phyloP scores from a whole-genome alignment of 1,140 invertebrate species.

The Trichonephila inaurata region DNA sequence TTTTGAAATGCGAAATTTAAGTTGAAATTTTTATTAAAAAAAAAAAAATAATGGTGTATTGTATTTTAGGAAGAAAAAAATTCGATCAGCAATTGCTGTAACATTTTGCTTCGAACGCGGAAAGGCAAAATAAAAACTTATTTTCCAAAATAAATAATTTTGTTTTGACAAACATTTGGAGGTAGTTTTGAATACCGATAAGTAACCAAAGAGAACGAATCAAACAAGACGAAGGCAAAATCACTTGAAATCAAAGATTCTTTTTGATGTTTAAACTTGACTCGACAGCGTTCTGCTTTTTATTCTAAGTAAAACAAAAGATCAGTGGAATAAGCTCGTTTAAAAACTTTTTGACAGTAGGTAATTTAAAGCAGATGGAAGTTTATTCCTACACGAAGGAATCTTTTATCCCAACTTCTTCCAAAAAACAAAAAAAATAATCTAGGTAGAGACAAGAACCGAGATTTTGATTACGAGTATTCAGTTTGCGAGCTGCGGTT shows the following conservation, averaged over 20 bases:
- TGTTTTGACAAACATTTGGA: too few species aligned
- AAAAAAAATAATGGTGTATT: too few species aligned
- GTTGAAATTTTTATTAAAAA: too few species aligned
- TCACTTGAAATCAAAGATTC: not conserved
- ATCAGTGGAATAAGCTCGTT: slow-evolving; percentile 15
- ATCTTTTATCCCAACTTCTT: not conserved
- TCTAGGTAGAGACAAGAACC: not conserved
- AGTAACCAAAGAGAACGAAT: not conserved
- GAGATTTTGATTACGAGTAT: not conserved
- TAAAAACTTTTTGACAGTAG: slow-evolving; percentile 46
- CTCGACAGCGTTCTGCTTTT: not conserved
- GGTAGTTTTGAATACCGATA: not conserved
- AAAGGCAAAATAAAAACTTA: too few species aligned
- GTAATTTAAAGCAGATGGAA: slow-evolving; percentile 1
- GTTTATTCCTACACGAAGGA: slow-evolving; percentile 15
- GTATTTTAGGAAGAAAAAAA: too few species aligned
- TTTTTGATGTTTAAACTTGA: slow-evolving; percentile 13
- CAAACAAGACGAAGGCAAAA: slow-evolving; percentile 1
- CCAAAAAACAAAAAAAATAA: not conserved
- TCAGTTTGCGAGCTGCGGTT: not conserved
- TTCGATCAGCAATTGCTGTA: too few species aligned
- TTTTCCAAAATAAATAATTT: too few species aligned
- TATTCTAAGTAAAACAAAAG: not conserved
- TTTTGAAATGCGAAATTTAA: too few species aligned
- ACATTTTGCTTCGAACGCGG: too few species aligned